phyloP scores from a whole-genome alignment of 2,888 invertebrate species.

The Eudasyphora cyanicolor region DNA sequence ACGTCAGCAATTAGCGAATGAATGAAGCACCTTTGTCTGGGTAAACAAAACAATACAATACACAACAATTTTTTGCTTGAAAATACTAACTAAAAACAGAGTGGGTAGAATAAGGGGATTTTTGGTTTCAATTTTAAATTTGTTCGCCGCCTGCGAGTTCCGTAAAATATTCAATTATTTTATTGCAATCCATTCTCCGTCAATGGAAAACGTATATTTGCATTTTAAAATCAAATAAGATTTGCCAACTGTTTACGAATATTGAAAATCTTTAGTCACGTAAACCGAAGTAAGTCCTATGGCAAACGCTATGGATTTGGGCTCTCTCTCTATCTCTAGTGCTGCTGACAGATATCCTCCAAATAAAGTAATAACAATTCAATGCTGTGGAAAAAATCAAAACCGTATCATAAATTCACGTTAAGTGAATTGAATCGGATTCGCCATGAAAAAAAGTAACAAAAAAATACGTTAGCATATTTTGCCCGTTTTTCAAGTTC shows the following conservation, averaged over 20 bases:
- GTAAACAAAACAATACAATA: not conserved
- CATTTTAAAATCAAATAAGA: not conserved
- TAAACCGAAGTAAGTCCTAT: no score
- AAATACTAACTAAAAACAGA: not conserved
- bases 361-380: conserved; percentile 14
- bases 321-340: not conserved
- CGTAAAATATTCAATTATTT: conserved; percentile 28
- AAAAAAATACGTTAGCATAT: not conserved
- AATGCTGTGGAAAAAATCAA: conserved; percentile 8
- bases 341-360: not conserved
- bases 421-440: not conserved
- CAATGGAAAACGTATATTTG: no score
- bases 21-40: not conserved
- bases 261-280: no score
- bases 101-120: not conserved
- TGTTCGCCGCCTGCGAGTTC: not conserved
- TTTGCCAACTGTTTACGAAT: not conserved
- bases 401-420: not conserved
- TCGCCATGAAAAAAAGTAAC: not conserved
- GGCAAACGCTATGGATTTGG: no score
- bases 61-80: no score
- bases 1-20: not conserved
- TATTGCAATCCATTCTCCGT: conserved; percentile 3
- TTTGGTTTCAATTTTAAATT: not conserved
- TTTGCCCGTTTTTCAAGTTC: not conserved